Percentiles rank a stretch among this genome's conserved stretches.
Evolutionary conservation across 1,140 invertebrate genomes (phyloP).

Genomic region (Drosophila athabasca): DNA sequence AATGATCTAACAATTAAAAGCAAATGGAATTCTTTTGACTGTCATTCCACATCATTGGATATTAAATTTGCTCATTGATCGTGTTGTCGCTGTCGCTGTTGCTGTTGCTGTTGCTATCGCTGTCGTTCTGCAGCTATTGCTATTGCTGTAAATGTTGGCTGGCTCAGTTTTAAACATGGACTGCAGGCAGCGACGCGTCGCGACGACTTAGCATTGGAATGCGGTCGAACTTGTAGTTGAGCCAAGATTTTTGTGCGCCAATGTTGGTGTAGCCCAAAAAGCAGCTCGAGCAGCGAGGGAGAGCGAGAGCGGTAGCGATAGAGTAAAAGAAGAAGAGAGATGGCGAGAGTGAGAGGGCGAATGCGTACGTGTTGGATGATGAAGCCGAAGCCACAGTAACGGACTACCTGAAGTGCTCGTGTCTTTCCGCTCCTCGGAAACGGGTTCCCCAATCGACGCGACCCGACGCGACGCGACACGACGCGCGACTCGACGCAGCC

Average conservation of each 20-base stretch:
- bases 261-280: conserved; percentile 32
- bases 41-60: conserved; percentile 46
- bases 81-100: conserved; percentile 12
- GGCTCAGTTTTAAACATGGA: conserved; percentile 33
- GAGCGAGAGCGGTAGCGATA: conserved; percentile 5
- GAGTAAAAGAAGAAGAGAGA: conserved; percentile 1
- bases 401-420: neutral
- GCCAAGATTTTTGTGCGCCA: conserved; percentile 58
- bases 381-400: conserved; percentile 5
- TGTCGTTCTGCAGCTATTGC: conserved; percentile 18
- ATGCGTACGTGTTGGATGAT: conserved; percentile 31
- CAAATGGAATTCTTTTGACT: conserved; percentile 46
- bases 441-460: conserved; percentile 36
- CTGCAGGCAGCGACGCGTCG: conserved; percentile 66
- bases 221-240: conserved; percentile 74
- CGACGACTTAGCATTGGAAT: conserved; percentile 77
- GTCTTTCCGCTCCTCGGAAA: conserved; percentile 15
- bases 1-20: conserved; percentile 16
- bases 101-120: conserved; percentile 22
- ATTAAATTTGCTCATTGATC: conserved; percentile 55
- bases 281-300: conserved; percentile 4
- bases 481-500: conserved; percentile 19
- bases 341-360: neutral
- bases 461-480: conserved; percentile 7
- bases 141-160: conserved; percentile 10